Evolutionary conservation across 2,888 invertebrate species (phyloP).

Genomic region (Drosophila formosana): DNA sequence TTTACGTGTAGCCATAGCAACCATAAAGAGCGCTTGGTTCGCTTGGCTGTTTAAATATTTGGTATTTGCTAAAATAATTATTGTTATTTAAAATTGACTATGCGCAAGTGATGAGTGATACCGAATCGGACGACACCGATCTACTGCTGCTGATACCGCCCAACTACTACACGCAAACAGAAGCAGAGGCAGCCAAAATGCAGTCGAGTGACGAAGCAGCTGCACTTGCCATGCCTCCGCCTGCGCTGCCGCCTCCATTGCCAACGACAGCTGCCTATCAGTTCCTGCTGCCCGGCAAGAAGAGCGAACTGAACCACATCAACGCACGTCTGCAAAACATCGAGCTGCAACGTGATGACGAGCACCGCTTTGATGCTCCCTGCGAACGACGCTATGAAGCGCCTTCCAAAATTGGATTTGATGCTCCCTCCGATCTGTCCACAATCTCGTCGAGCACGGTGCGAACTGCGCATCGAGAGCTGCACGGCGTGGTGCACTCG

Average conservation of each 20-base stretch:
- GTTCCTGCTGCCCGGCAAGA: constrained; percentile 72
- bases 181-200: constrained; percentile 68
- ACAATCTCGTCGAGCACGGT: constrained; percentile 82
- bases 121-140: constrained; percentile 93
- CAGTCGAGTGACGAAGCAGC: constrained; percentile 41
- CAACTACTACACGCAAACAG: constrained; percentile 87
- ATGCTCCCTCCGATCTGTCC: constrained; percentile 81
- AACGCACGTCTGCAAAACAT: constrained; percentile 79
- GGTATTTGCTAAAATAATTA: neutral
- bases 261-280: constrained; percentile 72
- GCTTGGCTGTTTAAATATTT: constrained; percentile 18
- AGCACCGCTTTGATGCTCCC: constrained; percentile 63
- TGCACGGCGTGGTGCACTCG: constrained; percentile 77
- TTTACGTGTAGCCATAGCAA: constrained; percentile 55
- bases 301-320: constrained; percentile 81
- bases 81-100: constrained; percentile 9
- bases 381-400: constrained; percentile 65
- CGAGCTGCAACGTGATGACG: constrained; percentile 52
- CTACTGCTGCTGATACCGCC: constrained; percentile 92
- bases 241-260: constrained; percentile 54
- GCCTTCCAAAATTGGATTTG: constrained; percentile 43
- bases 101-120: constrained; percentile 79
- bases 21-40: constrained; percentile 33
- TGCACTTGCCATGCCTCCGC: constrained; percentile 70
- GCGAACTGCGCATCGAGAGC: constrained; percentile 55